Base-by-base conservation (phyloP, 2,888 invertebrate genomes). In the Hedya salicella region DNA sequence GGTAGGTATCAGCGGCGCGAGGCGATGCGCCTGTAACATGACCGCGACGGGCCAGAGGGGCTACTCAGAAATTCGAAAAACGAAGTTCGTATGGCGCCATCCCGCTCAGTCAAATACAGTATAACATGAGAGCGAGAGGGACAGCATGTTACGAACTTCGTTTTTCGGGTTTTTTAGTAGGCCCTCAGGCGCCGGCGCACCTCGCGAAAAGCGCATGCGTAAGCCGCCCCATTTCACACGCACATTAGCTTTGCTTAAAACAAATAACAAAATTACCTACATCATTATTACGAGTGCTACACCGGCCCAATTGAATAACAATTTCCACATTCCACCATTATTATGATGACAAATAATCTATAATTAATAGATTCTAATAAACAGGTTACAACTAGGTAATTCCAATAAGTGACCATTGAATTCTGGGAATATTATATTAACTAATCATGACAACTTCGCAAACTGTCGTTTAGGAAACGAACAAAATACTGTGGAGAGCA, bases 171-270 rank as follows among this genome's bases (percentile, higher is more conserved):
- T 6, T 36, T 9, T 11, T 2, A 5, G 9, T 2, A 11, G 36
- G 2, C 36, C 9, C 9, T 11, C 9, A 49, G 39, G 39, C 59
- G 59, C 59, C 48, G 48, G 49, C 49, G 59, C 59, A 59, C 44
- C 32, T 32, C 17, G 19, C n/a, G n/a, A n/a, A n/a, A 25, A 6
- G 25, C 19, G 62, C 62, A 40, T 48, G 48, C 48, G 54, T 48
- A 62, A 62, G 54, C 48, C 39, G 62, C 17, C 48, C 62, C 62
- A 56, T 54, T 62, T 62, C 62, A 48, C 54, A 62, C 62, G 62
- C 46, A 48, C 16, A 48, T 62, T 62, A 53, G 19, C 36, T 53
- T 44, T 48, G 48, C 17, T 21, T 21, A 30, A 54, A 54, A 48
- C 54, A 62, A 54, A 62, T 62, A 54, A 62, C 25, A 54, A 25